Percentiles rank a stretch among this genome's conserved stretches.
Conservation (phyloP, 2,888 invertebrate genomes). For the Baccha elongata region DNA sequence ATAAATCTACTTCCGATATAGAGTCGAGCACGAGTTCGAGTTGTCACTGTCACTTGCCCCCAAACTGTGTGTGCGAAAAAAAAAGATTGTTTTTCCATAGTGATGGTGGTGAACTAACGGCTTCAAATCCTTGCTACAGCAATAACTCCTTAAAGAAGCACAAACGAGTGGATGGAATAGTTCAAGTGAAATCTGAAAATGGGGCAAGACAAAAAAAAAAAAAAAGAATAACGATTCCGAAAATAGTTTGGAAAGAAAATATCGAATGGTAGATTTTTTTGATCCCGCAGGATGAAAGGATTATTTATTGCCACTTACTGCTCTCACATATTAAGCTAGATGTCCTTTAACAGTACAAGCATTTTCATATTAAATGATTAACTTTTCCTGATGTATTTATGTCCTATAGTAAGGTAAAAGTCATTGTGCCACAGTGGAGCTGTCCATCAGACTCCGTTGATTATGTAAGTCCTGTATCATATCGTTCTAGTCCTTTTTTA, state of each 20-base stretch:
- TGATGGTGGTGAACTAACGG: background rate
- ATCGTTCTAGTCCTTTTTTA: too few species aligned
- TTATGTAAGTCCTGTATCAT: conserved; percentile 54
- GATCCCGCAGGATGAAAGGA: conserved; percentile 23
- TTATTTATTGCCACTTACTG: conserved; percentile 55
- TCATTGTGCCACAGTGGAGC: conserved; percentile 31
- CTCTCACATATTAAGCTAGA: conserved; percentile 40
- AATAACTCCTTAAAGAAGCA: background rate
- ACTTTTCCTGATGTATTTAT: conserved; percentile 33
- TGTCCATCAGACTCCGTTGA: conserved; percentile 29
- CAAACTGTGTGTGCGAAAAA: conserved; percentile 27
- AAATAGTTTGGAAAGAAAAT: conserved; percentile 66
- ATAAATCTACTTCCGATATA: conserved; percentile 64
- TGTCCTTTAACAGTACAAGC: conserved; percentile 42
- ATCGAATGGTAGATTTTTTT: conserved; percentile 51
- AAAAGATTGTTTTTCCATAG: background rate
- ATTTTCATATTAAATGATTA: conserved; percentile 60
- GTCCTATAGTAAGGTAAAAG: conserved; percentile 43
- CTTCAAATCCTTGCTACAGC: conserved; percentile 12
- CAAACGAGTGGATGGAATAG: background rate
- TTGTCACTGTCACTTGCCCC: conserved; percentile 45
- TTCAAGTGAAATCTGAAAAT: background rate
- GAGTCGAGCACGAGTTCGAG: conserved; percentile 48
- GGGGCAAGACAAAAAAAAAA: background rate
- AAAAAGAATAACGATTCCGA: conserved; percentile 37